Evolutionary conservation across 2,888 invertebrate species (phyloP).

Genomic region (Himalopsyche japonica): DNA sequence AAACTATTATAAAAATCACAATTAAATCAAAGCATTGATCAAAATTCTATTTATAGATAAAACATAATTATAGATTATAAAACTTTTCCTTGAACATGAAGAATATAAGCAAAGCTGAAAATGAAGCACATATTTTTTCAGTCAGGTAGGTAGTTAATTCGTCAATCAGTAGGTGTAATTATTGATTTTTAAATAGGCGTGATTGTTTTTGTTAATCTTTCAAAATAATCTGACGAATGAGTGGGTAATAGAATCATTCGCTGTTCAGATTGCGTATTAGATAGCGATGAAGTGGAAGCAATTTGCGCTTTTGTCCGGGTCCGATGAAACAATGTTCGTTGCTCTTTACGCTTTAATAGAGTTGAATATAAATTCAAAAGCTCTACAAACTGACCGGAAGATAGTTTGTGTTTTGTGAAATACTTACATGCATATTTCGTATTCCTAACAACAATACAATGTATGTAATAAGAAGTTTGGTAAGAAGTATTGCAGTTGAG

Average conservation of each 20-base stretch:
- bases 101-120: too few relatives aligned
- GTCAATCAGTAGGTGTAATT: too few relatives aligned
- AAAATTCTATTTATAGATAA: too few relatives aligned
- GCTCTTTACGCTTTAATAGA: neutral
- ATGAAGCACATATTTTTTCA: too few relatives aligned
- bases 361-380: neutral
- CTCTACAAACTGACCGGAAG: neutral
- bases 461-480: neutral
- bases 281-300: neutral
- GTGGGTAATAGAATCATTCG: neutral
- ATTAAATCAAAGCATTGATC: too few relatives aligned
- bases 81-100: too few relatives aligned
- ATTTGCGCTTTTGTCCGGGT: neutral
- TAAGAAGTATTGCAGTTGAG: too few relatives aligned
- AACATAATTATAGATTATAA: too few relatives aligned
- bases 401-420: neutral
- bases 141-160: too few relatives aligned
- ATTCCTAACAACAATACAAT: neutral
- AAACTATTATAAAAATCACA: too few relatives aligned
- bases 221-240: neutral
- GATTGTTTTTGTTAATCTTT: neutral
- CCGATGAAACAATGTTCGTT: neutral
- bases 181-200: too few relatives aligned
- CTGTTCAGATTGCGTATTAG: neutral
- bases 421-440: neutral